phyloP scores from a whole-genome alignment of 23 tunicate genomes.

The Botrylloides violaceus region DNA sequence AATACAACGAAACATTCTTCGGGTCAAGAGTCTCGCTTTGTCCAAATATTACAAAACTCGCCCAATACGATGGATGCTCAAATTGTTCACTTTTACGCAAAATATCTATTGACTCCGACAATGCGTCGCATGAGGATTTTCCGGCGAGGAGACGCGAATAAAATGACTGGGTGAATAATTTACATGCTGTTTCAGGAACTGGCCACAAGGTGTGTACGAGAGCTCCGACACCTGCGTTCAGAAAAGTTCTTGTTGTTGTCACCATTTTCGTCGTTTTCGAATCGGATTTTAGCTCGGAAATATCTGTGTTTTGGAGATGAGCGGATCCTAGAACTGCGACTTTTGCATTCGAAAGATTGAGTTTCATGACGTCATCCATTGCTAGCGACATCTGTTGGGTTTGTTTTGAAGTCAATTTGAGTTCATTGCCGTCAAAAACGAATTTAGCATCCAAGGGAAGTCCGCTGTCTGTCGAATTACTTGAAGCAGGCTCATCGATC shows the following conservation, averaged over 20 bases:
- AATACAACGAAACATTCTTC: conserved; percentile 13
- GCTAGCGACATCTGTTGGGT: conserved; percentile 4
- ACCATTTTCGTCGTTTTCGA: conserved; percentile 9
- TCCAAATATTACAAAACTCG: conserved; percentile 65
- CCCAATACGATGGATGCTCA: conserved; percentile 87
- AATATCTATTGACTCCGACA: conserved; percentile 30
- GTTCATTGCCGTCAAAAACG: neutral
- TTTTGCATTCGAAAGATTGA: conserved; percentile 28
- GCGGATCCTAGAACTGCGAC: conserved; percentile 60
- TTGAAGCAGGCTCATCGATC: neutral
- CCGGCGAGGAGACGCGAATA: conserved; percentile 31
- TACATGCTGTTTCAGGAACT: conserved; percentile 68
- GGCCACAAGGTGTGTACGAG: conserved; percentile 69
- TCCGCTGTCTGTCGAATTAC: conserved; percentile 1
- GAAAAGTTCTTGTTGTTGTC: neutral
- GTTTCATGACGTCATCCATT: conserved; percentile 14
- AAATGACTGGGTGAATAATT: conserved; percentile 30
- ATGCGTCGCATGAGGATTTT: conserved; percentile 16
- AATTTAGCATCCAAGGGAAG: neutral
- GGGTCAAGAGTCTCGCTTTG: conserved; percentile 21
- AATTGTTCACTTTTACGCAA: conserved; percentile 45
- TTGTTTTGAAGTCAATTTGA: neutral
- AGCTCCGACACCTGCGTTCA: conserved; percentile 17
- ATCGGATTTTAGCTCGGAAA: neutral
- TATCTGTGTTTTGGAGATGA: conserved; percentile 5